Evolutionary conservation across 1,140 invertebrate genomes (phyloP), one percentile per base, ranked within the genome.

Genomic region (Glossosoma conforme): DNA sequence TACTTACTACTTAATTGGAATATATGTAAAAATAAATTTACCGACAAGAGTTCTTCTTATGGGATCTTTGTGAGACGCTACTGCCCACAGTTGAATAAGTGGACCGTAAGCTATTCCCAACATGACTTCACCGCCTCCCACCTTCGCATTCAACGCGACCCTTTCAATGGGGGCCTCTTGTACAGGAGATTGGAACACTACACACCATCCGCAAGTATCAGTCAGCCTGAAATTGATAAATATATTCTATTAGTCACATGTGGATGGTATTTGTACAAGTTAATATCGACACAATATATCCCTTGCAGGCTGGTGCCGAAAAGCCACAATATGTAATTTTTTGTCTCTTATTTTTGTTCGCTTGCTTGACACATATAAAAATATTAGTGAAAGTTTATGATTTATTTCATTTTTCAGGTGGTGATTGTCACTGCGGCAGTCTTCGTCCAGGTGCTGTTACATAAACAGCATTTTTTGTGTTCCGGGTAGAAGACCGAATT

Each of bases 191-290:
- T 89, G 93, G 70, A 97, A 98, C 4, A 92, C 86, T 58, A 91
- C 82, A 61, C 96, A 92, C 94, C 95, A 98, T 8, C 94, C 94
- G 60, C 86, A 89, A 0, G 91, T 93, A 66, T 98, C 95, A 72
- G 95, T 97, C 56, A 97, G 80, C 65, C 91, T 90, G 61, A 1
- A 52, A 44, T 15, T 15, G 3, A 51, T 14, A 41, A 41, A 5
- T 15, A 19, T 4, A 8, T 41, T 3, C 15, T 8, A 28, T 13
- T 37, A 17, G 14, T n/a, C 25, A 8, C n/a, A n/a, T 28, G 25
- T 28, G 25, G 6, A n/a, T 28, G 25, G 6, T 28, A 28, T 8
- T n/a, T 28, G 25, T 6, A n/a, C n/a, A n/a, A n/a, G n/a, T n/a
- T n/a, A n/a, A n/a, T n/a, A n/a, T n/a, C n/a, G n/a, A n/a, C n/a